A percentile compares a stretch with the other conserved stretches of the same genome.
Evolutionary conservation across 2,113 vertebrate genomes (phyloP).

Genomic region (Pelmatolapia mariae): DNA sequence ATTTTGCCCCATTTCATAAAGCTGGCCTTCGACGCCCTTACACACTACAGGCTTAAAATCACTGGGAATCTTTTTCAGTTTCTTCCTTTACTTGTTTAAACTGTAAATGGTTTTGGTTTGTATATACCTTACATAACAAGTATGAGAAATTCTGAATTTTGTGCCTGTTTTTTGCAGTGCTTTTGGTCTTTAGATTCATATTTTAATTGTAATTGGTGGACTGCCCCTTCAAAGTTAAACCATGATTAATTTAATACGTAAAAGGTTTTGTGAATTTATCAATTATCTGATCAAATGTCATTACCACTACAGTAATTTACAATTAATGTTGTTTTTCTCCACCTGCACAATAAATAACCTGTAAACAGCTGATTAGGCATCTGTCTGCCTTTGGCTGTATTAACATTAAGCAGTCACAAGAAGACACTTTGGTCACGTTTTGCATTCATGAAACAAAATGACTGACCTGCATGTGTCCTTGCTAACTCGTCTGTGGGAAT

Average conservation of each 20-base stretch:
- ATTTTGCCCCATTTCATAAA: too few relatives aligned
- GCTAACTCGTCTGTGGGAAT: not conserved
- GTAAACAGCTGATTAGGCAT: not conserved
- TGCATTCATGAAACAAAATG: not conserved
- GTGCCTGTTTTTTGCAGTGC: not conserved
- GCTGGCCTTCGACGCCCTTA: too few relatives aligned
- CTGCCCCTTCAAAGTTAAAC: not conserved
- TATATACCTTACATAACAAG: not conserved
- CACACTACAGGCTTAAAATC: not conserved
- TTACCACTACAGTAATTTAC: not conserved
- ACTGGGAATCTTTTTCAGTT: not conserved
- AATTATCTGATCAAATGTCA: not conserved
- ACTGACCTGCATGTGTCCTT: not conserved
- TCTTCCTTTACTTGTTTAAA: not conserved
- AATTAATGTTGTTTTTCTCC: not conserved
- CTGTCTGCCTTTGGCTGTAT: not conserved
- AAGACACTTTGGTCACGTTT: not conserved
- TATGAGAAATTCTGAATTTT: not conserved
- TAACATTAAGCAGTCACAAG: not conserved
- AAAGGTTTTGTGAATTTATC: not conserved
- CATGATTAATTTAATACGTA: not conserved
- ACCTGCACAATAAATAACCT: not conserved
- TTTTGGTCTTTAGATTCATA: not conserved
- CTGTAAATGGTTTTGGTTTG: not conserved
- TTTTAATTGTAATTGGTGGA: not conserved